These are phyloP conservation scores for Parasteatoda lunata DNA, from an alignment of 2,888 invertebrate genomes.

Conservation along the genomic window DNA sequence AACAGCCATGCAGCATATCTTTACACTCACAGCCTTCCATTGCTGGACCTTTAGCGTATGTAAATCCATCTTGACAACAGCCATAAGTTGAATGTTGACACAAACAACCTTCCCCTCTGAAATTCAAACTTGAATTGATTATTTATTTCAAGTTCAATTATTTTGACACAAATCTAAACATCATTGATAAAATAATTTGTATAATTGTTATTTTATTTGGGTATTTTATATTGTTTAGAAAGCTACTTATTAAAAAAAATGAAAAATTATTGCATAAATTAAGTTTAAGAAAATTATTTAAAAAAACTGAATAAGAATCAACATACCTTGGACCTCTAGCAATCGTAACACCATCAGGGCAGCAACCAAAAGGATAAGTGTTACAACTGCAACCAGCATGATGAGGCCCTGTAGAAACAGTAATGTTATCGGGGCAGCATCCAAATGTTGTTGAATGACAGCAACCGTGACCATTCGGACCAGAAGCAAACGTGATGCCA, in stretches of 20 bases:
- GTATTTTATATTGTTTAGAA: too few relatives aligned
- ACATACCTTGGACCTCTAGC: slow-evolving; percentile 83
- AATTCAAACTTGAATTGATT: too few relatives aligned
- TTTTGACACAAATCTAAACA: too few relatives aligned
- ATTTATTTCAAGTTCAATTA: too few relatives aligned
- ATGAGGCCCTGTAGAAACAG: slow-evolving; percentile 79
- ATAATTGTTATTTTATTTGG: too few relatives aligned
- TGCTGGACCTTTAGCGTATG: slow-evolving; percentile 76
- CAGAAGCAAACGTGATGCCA: slow-evolving; percentile 78
- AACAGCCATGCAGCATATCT: slow-evolving; percentile 75
- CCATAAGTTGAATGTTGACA: slow-evolving; percentile 69
- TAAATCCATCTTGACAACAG: slow-evolving; percentile 88
- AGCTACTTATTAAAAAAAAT: too few relatives aligned
- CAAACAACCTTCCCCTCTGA: slow-evolving; percentile 77
- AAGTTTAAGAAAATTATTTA: neutral
- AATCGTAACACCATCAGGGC: slow-evolving; percentile 86
- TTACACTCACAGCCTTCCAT: slow-evolving; percentile 79
- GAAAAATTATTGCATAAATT: neutral
- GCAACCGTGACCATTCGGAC: slow-evolving; percentile 72
- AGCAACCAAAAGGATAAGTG: slow-evolving; percentile 81
- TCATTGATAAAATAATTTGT: too few relatives aligned
- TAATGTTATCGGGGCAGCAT: slow-evolving; percentile 38
- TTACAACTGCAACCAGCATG: slow-evolving; percentile 78
- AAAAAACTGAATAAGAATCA: neutral
- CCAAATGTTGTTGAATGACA: slow-evolving; percentile 66